Conservation (phyloP, 2,113 vertebrate species). For the Ivindomyrus marchei region DNA sequence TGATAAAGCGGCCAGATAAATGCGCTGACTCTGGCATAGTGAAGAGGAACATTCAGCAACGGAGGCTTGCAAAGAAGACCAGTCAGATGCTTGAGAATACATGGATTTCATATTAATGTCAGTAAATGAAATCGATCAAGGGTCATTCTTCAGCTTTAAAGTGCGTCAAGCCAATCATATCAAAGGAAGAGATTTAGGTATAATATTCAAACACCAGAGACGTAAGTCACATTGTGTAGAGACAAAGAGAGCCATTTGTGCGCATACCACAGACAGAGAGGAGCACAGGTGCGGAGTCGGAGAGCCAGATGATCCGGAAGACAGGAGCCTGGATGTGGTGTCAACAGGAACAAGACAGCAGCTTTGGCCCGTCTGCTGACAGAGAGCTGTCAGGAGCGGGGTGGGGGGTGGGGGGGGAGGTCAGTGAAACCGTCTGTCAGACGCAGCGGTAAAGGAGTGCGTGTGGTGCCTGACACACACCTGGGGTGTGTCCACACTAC, state of each 20-base stretch:
- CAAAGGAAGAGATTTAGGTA: background rate
- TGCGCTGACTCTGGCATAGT: slow-evolving; percentile 20
- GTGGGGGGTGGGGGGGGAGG: slow-evolving; percentile 14
- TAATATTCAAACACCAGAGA: too few relatives aligned
- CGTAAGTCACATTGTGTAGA: background rate
- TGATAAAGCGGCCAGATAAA: slow-evolving; percentile 53
- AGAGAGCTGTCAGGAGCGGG: slow-evolving; percentile 40
- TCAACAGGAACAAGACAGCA: slow-evolving; percentile 29
- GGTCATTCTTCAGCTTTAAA: background rate
- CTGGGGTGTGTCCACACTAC: background rate
- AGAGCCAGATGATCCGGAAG: background rate
- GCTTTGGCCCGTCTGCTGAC: slow-evolving; percentile 15
- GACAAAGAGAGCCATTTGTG: slow-evolving; percentile 29
- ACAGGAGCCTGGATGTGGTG: slow-evolving; percentile 8
- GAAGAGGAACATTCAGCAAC: slow-evolving; percentile 6
- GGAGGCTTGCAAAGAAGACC: slow-evolving; percentile 26
- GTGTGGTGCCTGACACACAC: slow-evolving; percentile 42
- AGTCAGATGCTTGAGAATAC: background rate
- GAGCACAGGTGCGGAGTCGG: background rate
- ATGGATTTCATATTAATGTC: slow-evolving; percentile 12
- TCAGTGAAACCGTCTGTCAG: slow-evolving; percentile 27
- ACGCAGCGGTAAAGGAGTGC: slow-evolving; percentile 27
- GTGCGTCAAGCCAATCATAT: background rate
- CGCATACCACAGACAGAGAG: slow-evolving; percentile 35
- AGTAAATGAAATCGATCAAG: slow-evolving; percentile 35